phyloP scores from a whole-genome alignment of 1,140 invertebrate species.

The Plutomurus gul region DNA sequence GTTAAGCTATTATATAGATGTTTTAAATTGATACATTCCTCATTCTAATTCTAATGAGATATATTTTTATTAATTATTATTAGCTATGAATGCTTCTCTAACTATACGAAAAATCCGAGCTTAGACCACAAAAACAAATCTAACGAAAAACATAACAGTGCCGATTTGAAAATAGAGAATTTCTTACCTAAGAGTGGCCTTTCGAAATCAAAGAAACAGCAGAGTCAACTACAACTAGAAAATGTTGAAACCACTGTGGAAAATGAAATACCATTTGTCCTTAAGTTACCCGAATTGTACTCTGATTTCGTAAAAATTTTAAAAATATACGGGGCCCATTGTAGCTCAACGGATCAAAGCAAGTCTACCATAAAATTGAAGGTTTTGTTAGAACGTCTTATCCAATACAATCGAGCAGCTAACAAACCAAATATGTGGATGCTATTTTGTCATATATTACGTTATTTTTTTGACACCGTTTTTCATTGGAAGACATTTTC shows the following conservation, averaged over 20 bases:
- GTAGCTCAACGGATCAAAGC: neutral
- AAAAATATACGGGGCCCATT: neutral
- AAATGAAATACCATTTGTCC: neutral
- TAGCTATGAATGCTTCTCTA: too few relatives aligned
- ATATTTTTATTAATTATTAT: too few relatives aligned
- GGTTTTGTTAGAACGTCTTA: slow-evolving; percentile 76
- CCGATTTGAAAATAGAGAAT: too few relatives aligned
- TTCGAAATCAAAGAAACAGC: too few relatives aligned
- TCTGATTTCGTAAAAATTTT: neutral
- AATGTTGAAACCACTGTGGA: slow-evolving; percentile 55
- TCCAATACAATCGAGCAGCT: slow-evolving; percentile 77
- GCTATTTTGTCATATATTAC: slow-evolving; percentile 73
- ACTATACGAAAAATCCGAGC: too few relatives aligned
- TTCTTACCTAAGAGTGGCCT: too few relatives aligned
- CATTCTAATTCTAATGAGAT: too few relatives aligned
- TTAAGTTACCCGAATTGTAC: neutral
- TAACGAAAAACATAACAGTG: too few relatives aligned
- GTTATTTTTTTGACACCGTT: slow-evolving; percentile 72
- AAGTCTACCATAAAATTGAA: slow-evolving; percentile 65
- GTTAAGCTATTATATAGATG: too few relatives aligned
- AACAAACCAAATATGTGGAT: slow-evolving; percentile 77
- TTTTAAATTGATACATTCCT: too few relatives aligned
- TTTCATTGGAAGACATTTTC: slow-evolving; percentile 57
- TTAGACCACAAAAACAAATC: too few relatives aligned
- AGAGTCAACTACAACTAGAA: too few relatives aligned